Base-by-base conservation (phyloP, 2,113 vertebrate genomes). In the Casuarius casuarius region DNA sequence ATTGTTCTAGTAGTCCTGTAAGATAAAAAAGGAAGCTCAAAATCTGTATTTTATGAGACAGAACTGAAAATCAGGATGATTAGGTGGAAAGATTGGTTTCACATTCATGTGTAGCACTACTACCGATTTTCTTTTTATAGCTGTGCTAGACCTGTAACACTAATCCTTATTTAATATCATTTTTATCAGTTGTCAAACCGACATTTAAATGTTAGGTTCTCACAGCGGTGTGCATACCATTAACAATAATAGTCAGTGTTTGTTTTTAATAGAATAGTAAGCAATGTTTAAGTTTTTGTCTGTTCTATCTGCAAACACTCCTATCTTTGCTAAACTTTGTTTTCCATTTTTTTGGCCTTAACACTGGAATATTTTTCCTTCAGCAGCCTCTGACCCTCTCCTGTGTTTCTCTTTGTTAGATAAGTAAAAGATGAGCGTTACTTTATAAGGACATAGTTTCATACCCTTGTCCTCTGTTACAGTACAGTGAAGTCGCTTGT, bases 361-460 rank as follows among this genome's bases (percentile, higher is more conserved):
- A 90, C 74, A 42, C 85, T 96, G 79, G 83, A 54, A n/a, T 83
- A 28, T 88, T 97, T 97, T 96, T 91, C 84, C 68, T 95, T 67
- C 68, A 74, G 84, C 94, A 83, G 95, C 87, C 95, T 93, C 94
- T 95, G 89, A 96, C 84, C 84, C 84, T 92, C 92, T 95, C 88
- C 88, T 89, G 66, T 95, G 96, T 97, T 97, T 96, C 92, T 94
- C 88, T 96, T 85, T 85, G 88, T 96, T 97, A 96, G 94, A 97
- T 96, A 97, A 97, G 96, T 96, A 94, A 97, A 96, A 96, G 95
- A 96, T 97, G 95, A 97, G 94, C 7, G 56, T 97, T 96, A 96
- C 97, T 97, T 97, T 97, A 97, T 97, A 97, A 97, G 97, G 97
- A 78, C 94, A 97, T 97, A 68, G 81, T 95, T 97, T 96, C 86